Evolutionary conservation across 2,888 invertebrate genomes (phyloP), one percentile per base, ranked within the genome.

Genomic region (Ophion costatus): DNA sequence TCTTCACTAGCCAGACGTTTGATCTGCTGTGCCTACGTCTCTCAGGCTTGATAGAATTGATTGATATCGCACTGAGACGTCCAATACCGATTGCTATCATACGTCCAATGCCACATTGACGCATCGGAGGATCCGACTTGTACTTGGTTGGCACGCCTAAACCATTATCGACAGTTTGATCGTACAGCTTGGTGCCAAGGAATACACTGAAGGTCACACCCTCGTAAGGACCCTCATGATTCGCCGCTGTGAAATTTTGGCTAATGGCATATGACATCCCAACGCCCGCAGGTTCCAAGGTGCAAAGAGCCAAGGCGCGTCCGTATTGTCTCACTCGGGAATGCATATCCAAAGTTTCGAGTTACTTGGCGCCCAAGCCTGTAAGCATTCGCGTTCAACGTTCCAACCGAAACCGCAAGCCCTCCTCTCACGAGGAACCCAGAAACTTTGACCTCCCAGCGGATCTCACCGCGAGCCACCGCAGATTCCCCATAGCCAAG

Each of bases 281-380:
- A 67, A 56, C 71, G 75, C 20, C 67, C 76, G 61, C 76, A 64
- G 75, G 66, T 73, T 51, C 14, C 14, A 64, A 63, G 45, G 42
- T 33, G 42, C 66, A 77, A 83, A 86, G 14, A 51, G 69, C 71
- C 69, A 73, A 59, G 45, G 81, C 45, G 67, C 59, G 42, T 57
- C 20, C 78, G 89, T 91, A 92, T 92, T 93, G 92, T 93, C 93
- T 91, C 91, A 89, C 90, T 82, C 22, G 51, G 64, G 22, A 66
- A 38, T 51, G 56, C 51, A 87, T 84, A 88, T 45, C 88, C 87
- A 90, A 93, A 92, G 91, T 93, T 91, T 91, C 90, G 85, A 92
- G 92, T 92, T 92, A 92, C 92, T 93, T 91, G 92, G 92, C 92
- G 92, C 92, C 90, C 90, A 89, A 70, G 51, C 78, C 91, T 90